Base-by-base conservation (phyloP, 92 coral and sea anemone genomes). In the Parazoanthus darwini region DNA sequence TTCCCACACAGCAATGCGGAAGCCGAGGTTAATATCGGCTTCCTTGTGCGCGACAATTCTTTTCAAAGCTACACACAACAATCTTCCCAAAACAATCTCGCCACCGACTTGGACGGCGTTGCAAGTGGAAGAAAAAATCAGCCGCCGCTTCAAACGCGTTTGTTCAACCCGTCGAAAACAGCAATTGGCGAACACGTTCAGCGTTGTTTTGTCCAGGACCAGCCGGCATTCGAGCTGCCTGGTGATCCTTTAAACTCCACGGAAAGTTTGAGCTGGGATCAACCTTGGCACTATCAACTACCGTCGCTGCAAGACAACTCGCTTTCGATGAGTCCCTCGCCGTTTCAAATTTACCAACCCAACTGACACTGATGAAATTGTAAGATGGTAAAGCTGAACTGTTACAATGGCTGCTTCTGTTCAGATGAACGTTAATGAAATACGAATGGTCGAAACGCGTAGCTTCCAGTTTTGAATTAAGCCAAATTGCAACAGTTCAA, bases 111-210 rank as follows among this genome's bases (percentile, higher is more conserved):
- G 18, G 71, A 65, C 42, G 71, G 42, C 42, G 33, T 18, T 38
- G 7, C 16, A 37, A 81, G 29, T 5, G 85, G 74, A 20, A 59
- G 56, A 20, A 58, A 37, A 25, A 81, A 81, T 38, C 71, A 81
- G 16, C 48, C 20, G 74, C 73, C 85, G 29, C 71, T 39, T 33
- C 85, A 81, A 81, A 56, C 85, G 26, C 85, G 85, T 63, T 16
- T 81, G 33, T 81, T 81, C 44, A 81, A 58, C 74, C 85, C 85
- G 2, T 36, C 74, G 29, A 38, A 63, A 18, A 38, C 20, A 2
- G 50, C 74, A 23, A 14, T 81, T 2, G 63, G 23, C 3, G 74
- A 81, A 56, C 74, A 59, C 78, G 36, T 35, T 0, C 22, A 58
- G 15, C 22, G 66, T 51, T 51, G 43, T 38, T 36, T 74, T 39